Evolutionary conservation across 2,797 vertebrate genomes (phyloP), one percentile per base, ranked within the genome.

Genomic region (Parambassis ranga): DNA sequence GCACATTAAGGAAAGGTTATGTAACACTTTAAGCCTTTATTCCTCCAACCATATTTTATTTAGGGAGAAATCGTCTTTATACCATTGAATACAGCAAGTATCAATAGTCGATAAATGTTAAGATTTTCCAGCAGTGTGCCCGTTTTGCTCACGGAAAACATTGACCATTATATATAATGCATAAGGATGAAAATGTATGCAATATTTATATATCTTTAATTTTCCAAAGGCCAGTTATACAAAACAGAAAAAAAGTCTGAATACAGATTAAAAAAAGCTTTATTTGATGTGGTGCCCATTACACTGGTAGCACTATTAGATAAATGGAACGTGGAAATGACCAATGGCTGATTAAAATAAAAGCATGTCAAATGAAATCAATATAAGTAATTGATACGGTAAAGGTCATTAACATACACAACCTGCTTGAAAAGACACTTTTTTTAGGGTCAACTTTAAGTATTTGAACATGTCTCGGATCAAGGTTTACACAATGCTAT

Each of bases 281-380:
- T 96, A 95, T 95, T 94, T 93, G 89, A 90, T 91, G 86, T 89
- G 90, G 93, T 92, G 91, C 87, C 93, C 87, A 86, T 89, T 92
- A 94, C 90, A 91, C 77, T 92, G 91, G 75, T 87, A 91, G 94
- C 92, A 94, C 91, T 92, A 93, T 92, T 88, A 86, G 91, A 94
- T 92, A 85, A 83, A 87, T 86, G 76, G 53, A 83, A 80, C 93
- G 90, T 92, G 90, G 86, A 91, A 88, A 89, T 92, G 90, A 89
- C 90, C 91, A 91, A 90, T 88, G 91, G 91, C 30, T 43, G 62
- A 75, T 77, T 77, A 71, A 84, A 88, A 83, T 43, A 67, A 82
- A 88, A 93, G 81, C 87, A 84, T 89, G 87, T 90, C 61, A 82
- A 82, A 58, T 52, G 14, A 71, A 69, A 36, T 80, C 36, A 50